These are phyloP conservation scores for Sepioteuthis lessoniana DNA, from an alignment of 2,888 invertebrate species.

Conservation along the genomic window DNA sequence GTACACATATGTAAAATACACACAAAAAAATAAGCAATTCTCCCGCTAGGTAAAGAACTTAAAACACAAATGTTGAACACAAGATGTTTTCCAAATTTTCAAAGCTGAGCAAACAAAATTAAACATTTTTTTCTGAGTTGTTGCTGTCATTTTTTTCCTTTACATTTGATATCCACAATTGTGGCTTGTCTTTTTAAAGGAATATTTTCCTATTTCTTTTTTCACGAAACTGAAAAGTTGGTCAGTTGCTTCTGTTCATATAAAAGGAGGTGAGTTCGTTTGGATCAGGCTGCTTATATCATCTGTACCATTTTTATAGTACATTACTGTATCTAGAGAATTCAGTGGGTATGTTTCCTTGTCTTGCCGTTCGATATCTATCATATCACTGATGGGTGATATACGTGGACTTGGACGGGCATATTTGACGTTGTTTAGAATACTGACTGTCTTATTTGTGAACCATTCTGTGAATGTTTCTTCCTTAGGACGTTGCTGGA, in stretches of 20 bases:
- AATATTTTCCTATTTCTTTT: neutral
- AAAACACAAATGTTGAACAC: too few relatives aligned
- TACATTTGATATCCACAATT: too few relatives aligned
- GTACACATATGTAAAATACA: neutral
- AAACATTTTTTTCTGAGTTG: neutral
- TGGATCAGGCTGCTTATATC: neutral
- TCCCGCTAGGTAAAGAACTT: too few relatives aligned
- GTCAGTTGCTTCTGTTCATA: neutral
- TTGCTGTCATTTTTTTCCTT: neutral
- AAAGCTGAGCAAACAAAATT: neutral
- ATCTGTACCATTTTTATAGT: constrained; percentile 37
- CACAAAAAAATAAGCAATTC: neutral
- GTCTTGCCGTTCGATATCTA: constrained; percentile 41
- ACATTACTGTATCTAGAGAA: constrained; percentile 34
- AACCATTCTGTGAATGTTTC: constrained; percentile 69
- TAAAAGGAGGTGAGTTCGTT: neutral
- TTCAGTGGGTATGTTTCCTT: neutral
- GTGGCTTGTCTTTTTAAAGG: neutral
- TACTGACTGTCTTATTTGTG: constrained; percentile 63
- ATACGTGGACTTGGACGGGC: constrained; percentile 55
- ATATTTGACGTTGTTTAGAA: constrained; percentile 62
- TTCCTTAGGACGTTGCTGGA: constrained; percentile 69
- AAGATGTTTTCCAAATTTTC: neutral
- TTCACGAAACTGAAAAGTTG: neutral
- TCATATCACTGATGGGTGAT: neutral